These are phyloP conservation scores for Syngnathus acus DNA, from an alignment of 2,797 vertebrate genomes.

Conservation along the genomic window DNA sequence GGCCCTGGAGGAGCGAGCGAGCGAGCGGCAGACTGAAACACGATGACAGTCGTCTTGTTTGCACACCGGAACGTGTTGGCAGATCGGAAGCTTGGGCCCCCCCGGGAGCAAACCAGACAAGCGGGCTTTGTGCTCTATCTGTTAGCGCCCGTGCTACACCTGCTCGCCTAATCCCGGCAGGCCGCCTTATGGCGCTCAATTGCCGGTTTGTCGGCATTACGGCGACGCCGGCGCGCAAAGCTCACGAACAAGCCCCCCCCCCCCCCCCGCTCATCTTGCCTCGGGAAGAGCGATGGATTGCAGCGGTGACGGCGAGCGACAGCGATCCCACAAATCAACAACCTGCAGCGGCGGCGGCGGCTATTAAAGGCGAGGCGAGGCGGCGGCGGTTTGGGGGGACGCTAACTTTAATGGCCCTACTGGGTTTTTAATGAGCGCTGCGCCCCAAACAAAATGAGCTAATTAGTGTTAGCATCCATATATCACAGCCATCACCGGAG, in stretches of 20 bases:
- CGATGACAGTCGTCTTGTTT: constrained; percentile 21
- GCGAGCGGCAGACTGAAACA: constrained; percentile 16
- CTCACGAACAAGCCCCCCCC: constrained; percentile 52
- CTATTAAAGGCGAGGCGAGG: constrained; percentile 70
- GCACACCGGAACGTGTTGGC: constrained; percentile 47
- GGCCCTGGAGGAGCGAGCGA: neutral
- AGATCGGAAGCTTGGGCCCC: constrained; percentile 49
- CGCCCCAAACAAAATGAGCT: constrained; percentile 82
- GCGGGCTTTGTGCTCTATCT: constrained; percentile 59
- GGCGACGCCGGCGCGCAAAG: constrained; percentile 65
- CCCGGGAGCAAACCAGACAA: constrained; percentile 51
- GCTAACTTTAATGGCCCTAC: constrained; percentile 78
- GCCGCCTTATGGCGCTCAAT: constrained; percentile 68
- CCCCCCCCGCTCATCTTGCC: too few species aligned
- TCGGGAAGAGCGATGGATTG: constrained; percentile 7
- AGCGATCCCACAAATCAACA: constrained; percentile 66
- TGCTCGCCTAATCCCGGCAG: constrained; percentile 72
- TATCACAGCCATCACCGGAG: constrained; percentile 69
- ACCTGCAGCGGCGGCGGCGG: constrained; percentile 64
- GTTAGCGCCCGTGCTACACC: constrained; percentile 70
- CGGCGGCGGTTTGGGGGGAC: constrained; percentile 74
- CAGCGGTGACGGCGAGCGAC: constrained; percentile 25
- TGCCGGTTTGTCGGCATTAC: constrained; percentile 63
- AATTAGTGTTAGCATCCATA: constrained; percentile 82
- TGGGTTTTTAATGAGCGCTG: constrained; percentile 81